Evolutionary conservation across 2,797 vertebrate genomes (phyloP).

Genomic region (Sus cebifrons): DNA sequence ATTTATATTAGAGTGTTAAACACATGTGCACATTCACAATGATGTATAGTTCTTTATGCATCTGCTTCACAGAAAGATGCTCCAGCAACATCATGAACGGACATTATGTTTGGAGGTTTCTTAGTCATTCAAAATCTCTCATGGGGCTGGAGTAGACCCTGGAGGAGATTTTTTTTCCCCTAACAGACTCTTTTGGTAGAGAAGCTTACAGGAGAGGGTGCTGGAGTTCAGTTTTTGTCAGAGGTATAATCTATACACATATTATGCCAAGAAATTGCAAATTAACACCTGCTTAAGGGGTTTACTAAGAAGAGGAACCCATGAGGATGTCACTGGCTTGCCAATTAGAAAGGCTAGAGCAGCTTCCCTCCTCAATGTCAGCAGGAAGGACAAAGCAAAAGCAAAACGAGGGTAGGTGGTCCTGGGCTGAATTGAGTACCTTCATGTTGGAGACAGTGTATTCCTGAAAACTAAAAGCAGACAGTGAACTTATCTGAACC

Average conservation of each 20-base stretch:
- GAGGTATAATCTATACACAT: neutral
- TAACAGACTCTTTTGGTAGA: neutral
- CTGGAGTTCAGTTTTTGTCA: neutral
- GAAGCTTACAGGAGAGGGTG: neutral
- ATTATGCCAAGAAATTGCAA: neutral
- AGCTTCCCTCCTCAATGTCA: neutral
- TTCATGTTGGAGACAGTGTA: slow-evolving; percentile 35
- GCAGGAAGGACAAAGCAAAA: neutral
- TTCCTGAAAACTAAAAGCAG: slow-evolving; percentile 75
- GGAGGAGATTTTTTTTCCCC: neutral
- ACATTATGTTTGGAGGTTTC: neutral
- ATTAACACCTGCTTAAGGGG: neutral
- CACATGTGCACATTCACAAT: neutral
- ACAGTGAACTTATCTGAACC: slow-evolving; percentile 68
- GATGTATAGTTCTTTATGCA: neutral
- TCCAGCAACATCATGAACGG: neutral
- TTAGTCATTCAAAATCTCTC: neutral
- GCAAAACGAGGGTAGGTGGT: neutral
- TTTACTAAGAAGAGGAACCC: slow-evolving; percentile 29
- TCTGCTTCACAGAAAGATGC: neutral
- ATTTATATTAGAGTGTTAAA: neutral
- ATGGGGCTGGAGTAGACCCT: neutral
- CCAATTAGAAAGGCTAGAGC: neutral
- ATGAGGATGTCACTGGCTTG: neutral
- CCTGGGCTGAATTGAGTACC: neutral